These are phyloP conservation scores for Callitettix versicolor DNA, from an alignment of 1,140 invertebrate genomes.

Conservation along the genomic window DNA sequence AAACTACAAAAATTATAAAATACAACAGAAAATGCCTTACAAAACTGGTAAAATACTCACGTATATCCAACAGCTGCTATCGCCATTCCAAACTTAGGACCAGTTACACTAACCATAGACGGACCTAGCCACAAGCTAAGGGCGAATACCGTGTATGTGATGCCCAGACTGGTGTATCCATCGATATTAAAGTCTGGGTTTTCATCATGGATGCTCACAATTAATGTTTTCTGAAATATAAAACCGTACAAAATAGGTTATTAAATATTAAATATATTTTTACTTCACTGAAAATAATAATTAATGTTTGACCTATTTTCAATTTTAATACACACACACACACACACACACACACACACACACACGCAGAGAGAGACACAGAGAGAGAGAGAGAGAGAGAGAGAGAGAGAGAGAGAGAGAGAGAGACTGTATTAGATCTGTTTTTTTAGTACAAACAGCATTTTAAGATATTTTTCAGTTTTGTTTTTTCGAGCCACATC, in stretches of 20 bases:
- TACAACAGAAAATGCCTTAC: no score
- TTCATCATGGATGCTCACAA: conserved; percentile 68
- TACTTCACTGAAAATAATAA: not conserved
- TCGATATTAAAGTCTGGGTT: conserved; percentile 68
- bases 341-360: no score
- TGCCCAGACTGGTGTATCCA: conserved; percentile 78
- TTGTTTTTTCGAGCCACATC: no score
- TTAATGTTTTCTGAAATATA: conserved; percentile 67
- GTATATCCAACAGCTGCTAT: conserved; percentile 63
- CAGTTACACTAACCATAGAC: conserved; percentile 71
- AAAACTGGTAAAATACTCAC: conserved; percentile 41
- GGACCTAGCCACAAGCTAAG: conserved; percentile 87
- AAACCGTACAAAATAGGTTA: no score
- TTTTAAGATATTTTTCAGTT: no score
- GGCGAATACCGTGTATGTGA: conserved; percentile 83
- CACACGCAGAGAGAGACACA: not conserved
- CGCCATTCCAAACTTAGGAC: conserved; percentile 75
- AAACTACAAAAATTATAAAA: no score
- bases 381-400: no score
- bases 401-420: no score
- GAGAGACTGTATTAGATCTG: no score
- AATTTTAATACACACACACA: no score
- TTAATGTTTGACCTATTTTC: not conserved
- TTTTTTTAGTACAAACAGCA: no score
- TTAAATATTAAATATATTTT: not conserved